Base-by-base conservation (phyloP, 2,113 vertebrate genomes). In the Sander lucioperca region DNA sequence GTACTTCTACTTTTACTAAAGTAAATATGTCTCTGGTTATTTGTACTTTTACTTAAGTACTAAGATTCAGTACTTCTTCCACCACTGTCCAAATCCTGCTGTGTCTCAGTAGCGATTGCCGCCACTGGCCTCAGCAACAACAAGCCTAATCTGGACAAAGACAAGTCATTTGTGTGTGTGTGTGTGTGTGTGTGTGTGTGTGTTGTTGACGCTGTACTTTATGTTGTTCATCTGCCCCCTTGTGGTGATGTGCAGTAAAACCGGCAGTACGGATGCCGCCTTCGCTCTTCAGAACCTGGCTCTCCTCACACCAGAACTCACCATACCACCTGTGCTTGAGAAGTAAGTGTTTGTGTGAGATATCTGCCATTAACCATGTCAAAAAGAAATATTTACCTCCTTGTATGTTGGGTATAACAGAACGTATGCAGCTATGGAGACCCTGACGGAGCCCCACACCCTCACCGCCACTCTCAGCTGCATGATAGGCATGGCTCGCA, bases 221-320 rank as follows among this genome's bases (percentile, higher is more conserved):
- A 5, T 63, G 56, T 59, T 59, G 39, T 54, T 77, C 51, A 77
- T 53, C 43, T 72, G 83, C 85, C 88, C 65, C 72, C 88, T 68
- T 59, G 65, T 90, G 83, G 82, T 76, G 30, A 61, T 70, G 43
- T 82, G 61, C 89, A 94, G 98, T 91, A 99, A 99, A 95, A 98
- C 96, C n/a, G 98, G 98, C 89, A 97, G 97, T 85, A 95, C 97
- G 73, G 98, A 99, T 75, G 98, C 98, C 76, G 97, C 98, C 39
- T 98, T 97, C 65, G 97, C 98, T 48, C 93, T 99, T 62, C 98
- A 99, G 93, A 98, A 99, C 94, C 96, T 99, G 76, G 98, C 98
- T 64, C 96, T 99, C 62, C 97, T 99, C 95, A 95, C 97, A 54
- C 98, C 98, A 21, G 96, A 99, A 68, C 96, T 99, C 79, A 97